Conservation (phyloP, 1,140 invertebrate species). For the Drosophila willistoni region DNA sequence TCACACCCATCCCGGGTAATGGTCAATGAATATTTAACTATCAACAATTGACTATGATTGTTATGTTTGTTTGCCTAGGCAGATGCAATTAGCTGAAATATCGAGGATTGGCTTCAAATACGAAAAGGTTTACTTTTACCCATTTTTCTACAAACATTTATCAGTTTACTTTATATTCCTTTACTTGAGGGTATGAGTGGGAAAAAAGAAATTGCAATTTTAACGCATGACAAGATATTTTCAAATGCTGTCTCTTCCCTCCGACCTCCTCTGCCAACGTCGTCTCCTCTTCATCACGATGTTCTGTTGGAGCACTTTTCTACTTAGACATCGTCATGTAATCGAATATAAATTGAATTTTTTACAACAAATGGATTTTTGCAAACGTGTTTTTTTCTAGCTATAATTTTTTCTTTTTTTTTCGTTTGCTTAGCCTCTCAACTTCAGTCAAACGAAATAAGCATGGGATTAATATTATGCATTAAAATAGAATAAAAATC, state of each 20-base stretch:
- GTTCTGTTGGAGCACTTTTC: conserved; percentile 43
- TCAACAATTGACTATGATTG: conserved; percentile 75
- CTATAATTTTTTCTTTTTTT: conserved; percentile 14
- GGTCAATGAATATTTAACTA: conserved; percentile 72
- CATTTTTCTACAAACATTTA: conserved; percentile 55
- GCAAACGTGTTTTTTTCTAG: conserved; percentile 47
- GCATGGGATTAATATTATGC: conserved; percentile 71
- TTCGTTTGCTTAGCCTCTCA: conserved; percentile 32
- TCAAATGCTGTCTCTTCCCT: conserved; percentile 38
- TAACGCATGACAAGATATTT: conserved; percentile 73
- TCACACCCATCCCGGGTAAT: conserved; percentile 52
- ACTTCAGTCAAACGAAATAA: conserved; percentile 68
- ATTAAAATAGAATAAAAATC: conserved; percentile 48
- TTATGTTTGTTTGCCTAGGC: conserved; percentile 57
- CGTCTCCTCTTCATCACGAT: not conserved
- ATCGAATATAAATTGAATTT: conserved; percentile 81
- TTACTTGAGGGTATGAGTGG: conserved; percentile 13
- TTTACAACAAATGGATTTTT: conserved; percentile 74
- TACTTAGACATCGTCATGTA: conserved; percentile 76
- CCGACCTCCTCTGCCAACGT: not conserved
- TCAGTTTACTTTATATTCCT: conserved; percentile 64
- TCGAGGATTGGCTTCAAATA: conserved; percentile 28
- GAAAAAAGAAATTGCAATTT: conserved; percentile 71
- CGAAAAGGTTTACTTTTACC: conserved; percentile 23
- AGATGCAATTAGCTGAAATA: conserved; percentile 56